A percentile compares a stretch with the other conserved stretches of the same genome.
These are phyloP conservation scores for Drosophila orena DNA, from an alignment of 1,140 invertebrate species.

Conservation along the genomic window DNA sequence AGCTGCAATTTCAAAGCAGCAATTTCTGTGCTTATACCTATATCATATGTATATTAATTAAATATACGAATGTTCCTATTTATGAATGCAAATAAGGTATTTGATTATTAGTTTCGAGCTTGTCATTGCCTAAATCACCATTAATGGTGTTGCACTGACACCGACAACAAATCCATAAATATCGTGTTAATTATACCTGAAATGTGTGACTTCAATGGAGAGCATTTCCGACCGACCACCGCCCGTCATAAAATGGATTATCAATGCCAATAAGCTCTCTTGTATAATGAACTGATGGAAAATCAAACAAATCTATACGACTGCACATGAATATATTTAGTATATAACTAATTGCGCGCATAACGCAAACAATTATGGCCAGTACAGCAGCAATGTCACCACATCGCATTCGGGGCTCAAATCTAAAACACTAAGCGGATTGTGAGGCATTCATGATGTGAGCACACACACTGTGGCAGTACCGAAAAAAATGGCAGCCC, in stretches of 20 bases:
- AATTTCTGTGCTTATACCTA: no score
- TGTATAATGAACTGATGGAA: slow-evolving; percentile 9
- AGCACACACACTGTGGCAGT: slow-evolving; percentile 11
- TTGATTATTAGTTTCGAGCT: no score
- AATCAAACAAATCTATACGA: slow-evolving; percentile 23
- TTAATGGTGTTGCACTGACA: no score
- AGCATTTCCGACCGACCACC: background rate
- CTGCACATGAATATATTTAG: slow-evolving; percentile 19
- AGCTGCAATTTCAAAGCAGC: no score
- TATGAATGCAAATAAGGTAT: no score
- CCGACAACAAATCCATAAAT: background rate
- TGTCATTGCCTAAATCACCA: background rate
- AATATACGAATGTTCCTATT: no score
- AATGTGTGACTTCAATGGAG: slow-evolving; percentile 1
- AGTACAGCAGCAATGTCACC: slow-evolving; percentile 31
- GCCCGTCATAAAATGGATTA: background rate
- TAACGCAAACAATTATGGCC: slow-evolving; percentile 39
- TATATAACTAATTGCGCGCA: slow-evolving; percentile 44
- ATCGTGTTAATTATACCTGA: background rate
- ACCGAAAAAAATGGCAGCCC: slow-evolving; percentile 16
- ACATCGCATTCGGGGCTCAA: slow-evolving; percentile 15
- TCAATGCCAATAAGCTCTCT: background rate
- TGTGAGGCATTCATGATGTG: slow-evolving; percentile 26
- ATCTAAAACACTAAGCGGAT: slow-evolving; percentile 37
- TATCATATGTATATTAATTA: no score